Base-by-base conservation (phyloP, 1,140 invertebrate genomes). In the Lepidostoma basale region DNA sequence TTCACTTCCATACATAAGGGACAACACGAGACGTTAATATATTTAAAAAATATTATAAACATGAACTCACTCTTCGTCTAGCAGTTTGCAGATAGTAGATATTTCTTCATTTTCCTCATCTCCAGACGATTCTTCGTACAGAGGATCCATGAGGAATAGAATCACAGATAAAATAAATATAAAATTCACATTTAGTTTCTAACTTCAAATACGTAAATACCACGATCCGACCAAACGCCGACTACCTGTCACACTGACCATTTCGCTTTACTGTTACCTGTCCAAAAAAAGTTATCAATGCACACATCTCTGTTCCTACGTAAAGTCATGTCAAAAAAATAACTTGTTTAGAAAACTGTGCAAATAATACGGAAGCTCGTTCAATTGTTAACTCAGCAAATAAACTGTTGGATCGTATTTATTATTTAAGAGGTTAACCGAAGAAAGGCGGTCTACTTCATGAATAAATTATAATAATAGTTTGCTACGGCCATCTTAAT, bases 71-170 rank as follows among this genome's bases (percentile, higher is more conserved):
- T 42, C 56, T 26, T 42, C n/a, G n/a, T 60, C 36, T 10, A 60
- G 26, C 5, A 60, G 36, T 60, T 60, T 22, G 23, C 56, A 60
- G 25, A 60, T 60, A n/a, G 56, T 60, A 3, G 56, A 42, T 16
- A 60, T 60, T 18, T 60, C 56, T 44, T 60, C 56, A 42, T 60
- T 42, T 23, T 60, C 56, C 25, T 60, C 56, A 23, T 60, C 56
- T 10, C 14, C 39, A n/a, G 56, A 60, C 9, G 56, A 40, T 23
- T 60, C 56, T 60, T 60, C 56, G 14, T 26, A 28, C 1, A 60
- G 36, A 5, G 56, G 39, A 18, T 60, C 56, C 56, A 60, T 60
- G 1, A 12, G 16, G 20, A 4, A 0, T 10, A 12, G 16, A 10
- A 10, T 36, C 33, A 6, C 33, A n/a, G 30, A 33, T 33, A 5